phyloP scores from a whole-genome alignment of 2,797 vertebrate species.

The Paratrypauchen microcephalus region DNA sequence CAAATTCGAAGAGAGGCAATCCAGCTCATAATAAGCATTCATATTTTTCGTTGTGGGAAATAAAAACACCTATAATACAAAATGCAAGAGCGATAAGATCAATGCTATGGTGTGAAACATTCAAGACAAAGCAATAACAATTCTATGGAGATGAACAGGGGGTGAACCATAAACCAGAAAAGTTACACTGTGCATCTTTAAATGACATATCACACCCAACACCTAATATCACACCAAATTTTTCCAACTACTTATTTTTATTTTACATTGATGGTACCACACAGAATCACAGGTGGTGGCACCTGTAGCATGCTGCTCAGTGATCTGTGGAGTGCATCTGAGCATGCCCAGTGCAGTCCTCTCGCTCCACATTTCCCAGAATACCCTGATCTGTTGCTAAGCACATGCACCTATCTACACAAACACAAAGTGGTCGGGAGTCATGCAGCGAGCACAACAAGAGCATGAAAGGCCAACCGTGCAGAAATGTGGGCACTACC shows the following conservation, averaged over 20 bases:
- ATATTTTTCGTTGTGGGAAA: not conserved
- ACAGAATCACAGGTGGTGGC: not conserved
- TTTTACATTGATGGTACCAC: not conserved
- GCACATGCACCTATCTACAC: constrained; percentile 14
- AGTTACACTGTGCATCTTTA: not conserved
- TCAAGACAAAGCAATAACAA: not conserved
- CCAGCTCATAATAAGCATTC: too few relatives aligned
- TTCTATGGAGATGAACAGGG: too few relatives aligned
- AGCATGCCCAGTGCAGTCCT: constrained; percentile 35
- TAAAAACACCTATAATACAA: not conserved
- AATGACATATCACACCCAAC: not conserved
- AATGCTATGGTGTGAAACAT: too few relatives aligned
- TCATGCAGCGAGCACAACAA: constrained; percentile 10
- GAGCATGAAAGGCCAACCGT: not conserved
- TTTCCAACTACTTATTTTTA: not conserved
- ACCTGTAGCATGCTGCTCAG: not conserved
- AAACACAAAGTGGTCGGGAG: not conserved
- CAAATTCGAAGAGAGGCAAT: too few relatives aligned
- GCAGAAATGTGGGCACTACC: not conserved
- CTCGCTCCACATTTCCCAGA: constrained; percentile 49
- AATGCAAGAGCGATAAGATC: not conserved
- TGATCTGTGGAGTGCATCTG: not conserved
- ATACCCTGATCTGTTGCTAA: constrained; percentile 56
- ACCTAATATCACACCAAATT: not conserved
- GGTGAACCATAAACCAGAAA: not conserved